phyloP scores from a whole-genome alignment of 2,888 invertebrate species.

The Cerastis rubricosa region DNA sequence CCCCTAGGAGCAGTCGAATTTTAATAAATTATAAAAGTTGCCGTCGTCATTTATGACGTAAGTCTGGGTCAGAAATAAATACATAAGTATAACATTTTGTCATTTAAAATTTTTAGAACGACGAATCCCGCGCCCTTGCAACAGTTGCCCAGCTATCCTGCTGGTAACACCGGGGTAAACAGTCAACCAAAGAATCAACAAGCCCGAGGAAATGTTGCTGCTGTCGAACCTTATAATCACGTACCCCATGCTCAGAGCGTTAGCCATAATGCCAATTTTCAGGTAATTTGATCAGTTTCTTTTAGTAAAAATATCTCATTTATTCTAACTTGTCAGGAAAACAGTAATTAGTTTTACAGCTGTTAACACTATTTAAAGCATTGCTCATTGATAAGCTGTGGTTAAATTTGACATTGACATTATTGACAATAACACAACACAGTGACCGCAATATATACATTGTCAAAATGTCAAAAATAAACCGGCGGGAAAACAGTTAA shows the following conservation, averaged over 20 bases:
- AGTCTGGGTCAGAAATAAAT: not conserved
- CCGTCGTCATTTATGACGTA: constrained; percentile 5
- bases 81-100: not conserved
- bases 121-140: constrained; percentile 88
- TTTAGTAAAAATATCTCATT: not conserved
- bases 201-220: constrained; percentile 95
- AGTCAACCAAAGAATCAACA: constrained; percentile 89
- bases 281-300: constrained; percentile 73
- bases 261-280: constrained; percentile 86
- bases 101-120: constrained; percentile 77
- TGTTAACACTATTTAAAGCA: not conserved
- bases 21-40: constrained; percentile 34
- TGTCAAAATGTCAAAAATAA: not conserved
- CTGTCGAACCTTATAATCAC: constrained; percentile 97
- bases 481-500: constrained; percentile 30
- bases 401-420: constrained; percentile 12
- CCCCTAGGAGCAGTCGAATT: constrained; percentile 65
- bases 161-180: constrained; percentile 78
- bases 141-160: constrained; percentile 86
- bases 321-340: not conserved
- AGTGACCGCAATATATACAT: not conserved
- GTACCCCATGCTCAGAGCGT: constrained; percentile 93
- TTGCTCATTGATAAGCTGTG: not conserved
- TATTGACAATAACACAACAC: not conserved
- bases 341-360: not conserved